These are phyloP conservation scores for Calyptomena viridis DNA, from an alignment of 2,113 vertebrate genomes.

Conservation along the genomic window DNA sequence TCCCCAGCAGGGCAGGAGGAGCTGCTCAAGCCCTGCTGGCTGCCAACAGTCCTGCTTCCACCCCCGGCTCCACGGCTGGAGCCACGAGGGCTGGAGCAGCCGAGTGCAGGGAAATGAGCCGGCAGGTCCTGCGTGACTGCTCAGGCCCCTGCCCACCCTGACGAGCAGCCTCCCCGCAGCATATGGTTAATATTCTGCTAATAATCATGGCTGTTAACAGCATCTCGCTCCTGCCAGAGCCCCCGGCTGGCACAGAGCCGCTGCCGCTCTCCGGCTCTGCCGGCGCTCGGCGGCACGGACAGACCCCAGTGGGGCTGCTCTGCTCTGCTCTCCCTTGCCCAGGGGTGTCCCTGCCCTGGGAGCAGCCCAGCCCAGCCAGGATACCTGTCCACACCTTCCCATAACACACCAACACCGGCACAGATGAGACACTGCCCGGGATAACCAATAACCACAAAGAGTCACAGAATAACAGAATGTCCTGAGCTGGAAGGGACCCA, in stretches of 20 bases:
- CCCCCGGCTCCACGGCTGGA: fast-evolving
- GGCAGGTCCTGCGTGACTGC: not conserved
- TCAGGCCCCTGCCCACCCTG: conserved; percentile 41
- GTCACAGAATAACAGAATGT: not conserved
- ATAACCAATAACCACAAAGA: fast-evolving
- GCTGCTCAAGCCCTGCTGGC: not conserved
- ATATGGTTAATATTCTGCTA: conserved; percentile 67
- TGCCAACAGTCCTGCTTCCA: not conserved
- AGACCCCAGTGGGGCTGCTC: not conserved
- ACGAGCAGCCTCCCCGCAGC: conserved; percentile 1
- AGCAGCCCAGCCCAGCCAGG: not conserved
- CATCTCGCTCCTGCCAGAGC: conserved; percentile 39
- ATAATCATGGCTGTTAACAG: conserved; percentile 61
- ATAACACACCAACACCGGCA: fast-evolving
- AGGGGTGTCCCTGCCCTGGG: not conserved
- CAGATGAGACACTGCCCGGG: fast-evolving
- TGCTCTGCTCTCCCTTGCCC: fast-evolving
- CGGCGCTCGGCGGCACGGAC: not conserved
- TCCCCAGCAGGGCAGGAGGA: not conserved
- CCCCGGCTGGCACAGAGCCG: conserved; percentile 14
- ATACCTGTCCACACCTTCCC: not conserved
- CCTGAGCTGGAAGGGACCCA: not conserved
- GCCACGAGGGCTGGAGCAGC: not conserved
- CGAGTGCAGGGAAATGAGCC: fast-evolving
- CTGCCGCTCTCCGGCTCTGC: not conserved